These are phyloP conservation scores for Agrotis ipsilon DNA, from an alignment of 2,888 invertebrate genomes.

Conservation along the genomic window DNA sequence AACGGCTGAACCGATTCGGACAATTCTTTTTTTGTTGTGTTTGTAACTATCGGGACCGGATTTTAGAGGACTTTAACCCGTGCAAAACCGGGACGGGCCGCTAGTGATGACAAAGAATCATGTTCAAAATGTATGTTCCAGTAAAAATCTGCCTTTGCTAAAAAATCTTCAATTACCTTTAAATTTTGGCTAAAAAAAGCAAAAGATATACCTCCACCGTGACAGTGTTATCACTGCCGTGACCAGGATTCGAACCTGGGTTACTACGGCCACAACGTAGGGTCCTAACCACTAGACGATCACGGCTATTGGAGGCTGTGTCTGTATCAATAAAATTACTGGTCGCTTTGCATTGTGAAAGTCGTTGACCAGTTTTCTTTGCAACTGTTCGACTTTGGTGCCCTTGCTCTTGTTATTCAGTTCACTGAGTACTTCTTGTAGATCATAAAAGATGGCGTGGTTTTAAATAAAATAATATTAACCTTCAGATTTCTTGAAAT, in stretches of 20 bases:
- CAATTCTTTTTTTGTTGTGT: too few relatives aligned
- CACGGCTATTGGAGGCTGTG: conserved; percentile 79
- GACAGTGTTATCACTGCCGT: conserved; percentile 90
- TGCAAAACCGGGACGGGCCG: too few relatives aligned
- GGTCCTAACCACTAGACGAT: conserved; percentile 94
- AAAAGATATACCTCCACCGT: conserved; percentile 60
- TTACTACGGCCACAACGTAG: conserved; percentile 94
- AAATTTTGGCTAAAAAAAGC: not conserved
- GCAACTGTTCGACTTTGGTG: conserved; percentile 17
- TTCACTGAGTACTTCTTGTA: conserved; percentile 13
- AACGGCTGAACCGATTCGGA: too few relatives aligned
- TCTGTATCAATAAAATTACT: conserved; percentile 31
- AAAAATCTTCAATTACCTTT: not conserved
- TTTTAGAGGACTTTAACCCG: too few relatives aligned
- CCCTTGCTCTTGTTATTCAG: conserved; percentile 19
- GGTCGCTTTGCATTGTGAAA: conserved; percentile 46
- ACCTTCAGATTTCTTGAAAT: not conserved
- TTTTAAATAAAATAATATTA: not conserved
- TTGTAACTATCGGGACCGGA: too few relatives aligned
- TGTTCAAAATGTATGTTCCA: too few relatives aligned
- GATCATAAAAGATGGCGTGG: conserved; percentile 41
- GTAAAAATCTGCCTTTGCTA: too few relatives aligned
- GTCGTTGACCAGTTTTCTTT: conserved; percentile 29
- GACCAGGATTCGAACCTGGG: conserved; percentile 94
- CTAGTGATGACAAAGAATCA: too few relatives aligned